A percentile compares a stretch with the other conserved stretches of the same genome.
Evolutionary conservation across 2,113 vertebrate species (phyloP).

Genomic region (Suricata suricatta): DNA sequence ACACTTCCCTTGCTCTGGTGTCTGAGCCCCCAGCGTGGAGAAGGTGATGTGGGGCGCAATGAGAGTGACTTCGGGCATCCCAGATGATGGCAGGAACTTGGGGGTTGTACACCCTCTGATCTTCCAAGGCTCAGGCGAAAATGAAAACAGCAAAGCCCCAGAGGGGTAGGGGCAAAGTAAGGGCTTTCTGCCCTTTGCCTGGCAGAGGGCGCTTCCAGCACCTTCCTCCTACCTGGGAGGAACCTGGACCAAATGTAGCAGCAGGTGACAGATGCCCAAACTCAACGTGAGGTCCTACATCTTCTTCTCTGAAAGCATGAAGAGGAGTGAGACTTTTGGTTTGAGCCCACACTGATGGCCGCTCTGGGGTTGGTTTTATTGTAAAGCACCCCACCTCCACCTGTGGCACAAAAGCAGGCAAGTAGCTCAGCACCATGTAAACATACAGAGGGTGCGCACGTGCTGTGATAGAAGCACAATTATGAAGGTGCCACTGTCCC

Average conservation of each 20-base stretch:
- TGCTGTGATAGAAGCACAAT: not conserved
- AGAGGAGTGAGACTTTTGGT: not conserved
- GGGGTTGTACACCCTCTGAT: not conserved
- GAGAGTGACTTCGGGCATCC: not conserved
- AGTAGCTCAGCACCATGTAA: not conserved
- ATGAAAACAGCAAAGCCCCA: not conserved
- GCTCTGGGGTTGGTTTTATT: not conserved
- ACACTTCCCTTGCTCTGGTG: no score
- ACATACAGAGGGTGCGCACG: not conserved
- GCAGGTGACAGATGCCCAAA: not conserved
- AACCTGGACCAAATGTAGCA: not conserved
- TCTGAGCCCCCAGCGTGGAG: not conserved
- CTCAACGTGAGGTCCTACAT: fast-evolving
- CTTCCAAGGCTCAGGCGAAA: not conserved
- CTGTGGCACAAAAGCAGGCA: not conserved
- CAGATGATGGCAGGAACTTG: not conserved
- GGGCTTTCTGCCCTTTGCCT: not conserved
- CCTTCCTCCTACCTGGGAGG: not conserved
- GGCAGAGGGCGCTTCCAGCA: not conserved
- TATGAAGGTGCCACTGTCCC: not conserved
- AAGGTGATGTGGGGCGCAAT: fast-evolving
- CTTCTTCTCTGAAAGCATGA: slow-evolving; percentile 32
- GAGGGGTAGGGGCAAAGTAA: not conserved
- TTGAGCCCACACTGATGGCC: slow-evolving; percentile 6
- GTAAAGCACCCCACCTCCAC: not conserved